Evolutionary conservation across 2,888 invertebrate species (phyloP).

Genomic region (Coelogynopora nodosa): DNA sequence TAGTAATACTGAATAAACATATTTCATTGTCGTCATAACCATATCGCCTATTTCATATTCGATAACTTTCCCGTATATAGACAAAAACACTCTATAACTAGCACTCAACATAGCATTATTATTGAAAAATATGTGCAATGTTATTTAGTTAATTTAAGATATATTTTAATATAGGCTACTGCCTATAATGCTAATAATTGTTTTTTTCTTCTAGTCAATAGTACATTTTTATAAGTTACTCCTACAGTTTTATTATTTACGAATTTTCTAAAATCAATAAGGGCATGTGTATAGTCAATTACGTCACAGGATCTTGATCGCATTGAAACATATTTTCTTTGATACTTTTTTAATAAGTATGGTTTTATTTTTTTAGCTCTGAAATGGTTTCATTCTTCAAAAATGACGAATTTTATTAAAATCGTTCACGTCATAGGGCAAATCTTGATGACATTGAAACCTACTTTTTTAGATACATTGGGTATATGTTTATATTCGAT

Average conservation of each 20-base stretch:
- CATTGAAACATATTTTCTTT: background rate
- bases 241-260: background rate
- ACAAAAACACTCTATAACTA: no score
- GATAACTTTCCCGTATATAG: background rate
- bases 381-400: no score
- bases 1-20: background rate
- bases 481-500: no score
- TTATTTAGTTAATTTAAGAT: background rate
- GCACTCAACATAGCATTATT: no score
- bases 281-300: no score
- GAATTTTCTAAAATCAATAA: background rate
- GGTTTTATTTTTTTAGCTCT: background rate
- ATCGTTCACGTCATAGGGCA: no score
- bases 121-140: no score
- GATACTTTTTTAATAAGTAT: background rate
- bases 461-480: no score
- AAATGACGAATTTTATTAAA: no score
- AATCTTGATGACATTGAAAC: no score
- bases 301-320: background rate
- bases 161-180: background rate
- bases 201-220: background rate
- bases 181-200: background rate
- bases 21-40: background rate
- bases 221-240: background rate
- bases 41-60: background rate